phyloP scores from a whole-genome alignment of 2,797 vertebrate genomes.

The Diglossa cyanea region DNA sequence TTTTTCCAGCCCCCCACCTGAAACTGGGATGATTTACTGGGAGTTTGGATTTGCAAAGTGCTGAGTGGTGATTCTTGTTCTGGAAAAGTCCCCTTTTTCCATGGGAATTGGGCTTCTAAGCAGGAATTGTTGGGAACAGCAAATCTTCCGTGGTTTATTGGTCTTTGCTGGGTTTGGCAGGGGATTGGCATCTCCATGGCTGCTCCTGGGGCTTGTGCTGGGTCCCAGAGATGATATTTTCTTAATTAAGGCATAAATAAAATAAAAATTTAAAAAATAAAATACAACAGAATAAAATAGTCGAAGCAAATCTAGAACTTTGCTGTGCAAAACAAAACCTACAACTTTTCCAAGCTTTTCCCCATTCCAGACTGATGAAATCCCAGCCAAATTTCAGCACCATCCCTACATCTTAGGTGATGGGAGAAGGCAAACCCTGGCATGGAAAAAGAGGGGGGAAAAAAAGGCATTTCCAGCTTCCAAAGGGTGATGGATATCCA shows the following conservation, averaged over 20 bases:
- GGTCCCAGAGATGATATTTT: background rate
- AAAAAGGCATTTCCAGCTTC: background rate
- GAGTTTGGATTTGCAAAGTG: background rate
- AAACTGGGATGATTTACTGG: background rate
- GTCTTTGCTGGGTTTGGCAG: background rate
- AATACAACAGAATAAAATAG: background rate
- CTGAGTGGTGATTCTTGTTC: background rate
- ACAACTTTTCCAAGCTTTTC: background rate
- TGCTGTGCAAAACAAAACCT: background rate
- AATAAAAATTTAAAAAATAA: background rate
- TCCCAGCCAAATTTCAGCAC: background rate
- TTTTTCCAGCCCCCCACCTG: background rate
- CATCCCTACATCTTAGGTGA: background rate
- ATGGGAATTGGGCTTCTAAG: background rate
- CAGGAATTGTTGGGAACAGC: background rate
- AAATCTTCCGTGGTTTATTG: background rate
- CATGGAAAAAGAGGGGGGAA: background rate
- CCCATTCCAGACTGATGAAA: background rate
- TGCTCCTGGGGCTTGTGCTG: background rate
- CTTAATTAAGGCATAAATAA: background rate
- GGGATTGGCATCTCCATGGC: background rate
- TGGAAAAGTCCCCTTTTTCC: background rate
- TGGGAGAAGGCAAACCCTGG: background rate
- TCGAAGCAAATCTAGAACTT: background rate
- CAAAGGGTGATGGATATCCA: background rate